Evolutionary conservation across 2,888 invertebrate species (phyloP).

Genomic region (Furcula furcula): DNA sequence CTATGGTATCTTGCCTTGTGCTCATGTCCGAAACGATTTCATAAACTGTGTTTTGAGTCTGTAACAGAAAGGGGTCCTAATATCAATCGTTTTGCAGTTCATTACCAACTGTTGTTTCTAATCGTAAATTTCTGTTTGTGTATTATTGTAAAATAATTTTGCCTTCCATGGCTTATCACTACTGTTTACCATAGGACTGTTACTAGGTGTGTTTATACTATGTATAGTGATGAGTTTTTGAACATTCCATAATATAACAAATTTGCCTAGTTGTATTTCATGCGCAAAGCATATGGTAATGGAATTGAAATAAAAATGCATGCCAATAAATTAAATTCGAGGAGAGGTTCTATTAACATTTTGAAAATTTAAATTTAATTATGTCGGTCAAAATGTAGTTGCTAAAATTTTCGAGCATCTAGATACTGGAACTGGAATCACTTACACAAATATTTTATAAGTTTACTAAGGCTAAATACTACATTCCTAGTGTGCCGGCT

Average conservation of each 20-base stretch:
- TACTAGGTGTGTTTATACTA: constrained; percentile 6
- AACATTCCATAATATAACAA: constrained; percentile 22
- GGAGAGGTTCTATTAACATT: no score
- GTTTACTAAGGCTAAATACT: no score
- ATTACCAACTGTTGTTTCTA: constrained; percentile 56
- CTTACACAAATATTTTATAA: no score
- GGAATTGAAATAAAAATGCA: constrained; percentile 21
- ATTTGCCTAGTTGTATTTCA: constrained; percentile 21
- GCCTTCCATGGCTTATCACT: constrained; percentile 15
- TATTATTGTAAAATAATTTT: constrained; percentile 27
- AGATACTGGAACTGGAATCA: no score
- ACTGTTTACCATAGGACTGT: constrained; percentile 14
- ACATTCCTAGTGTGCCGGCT: constrained; percentile 44
- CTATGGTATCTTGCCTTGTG: constrained; percentile 94
- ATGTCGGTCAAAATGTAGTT: no score
- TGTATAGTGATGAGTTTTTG: constrained; percentile 6
- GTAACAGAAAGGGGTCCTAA: constrained; percentile 82
- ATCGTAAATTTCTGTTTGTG: constrained; percentile 49
- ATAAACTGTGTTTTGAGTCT: constrained; percentile 99
- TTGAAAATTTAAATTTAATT: no score
- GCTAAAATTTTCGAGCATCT: no score
- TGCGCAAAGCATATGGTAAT: constrained; percentile 46
- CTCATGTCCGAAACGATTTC: constrained; percentile 99
- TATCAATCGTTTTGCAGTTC: constrained; percentile 79
- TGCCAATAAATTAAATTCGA: constrained; percentile 9